These are phyloP conservation scores for Stichopus horrens DNA, from an alignment of 53 echinoderm and acorn worm genomes.

Conservation along the genomic window DNA sequence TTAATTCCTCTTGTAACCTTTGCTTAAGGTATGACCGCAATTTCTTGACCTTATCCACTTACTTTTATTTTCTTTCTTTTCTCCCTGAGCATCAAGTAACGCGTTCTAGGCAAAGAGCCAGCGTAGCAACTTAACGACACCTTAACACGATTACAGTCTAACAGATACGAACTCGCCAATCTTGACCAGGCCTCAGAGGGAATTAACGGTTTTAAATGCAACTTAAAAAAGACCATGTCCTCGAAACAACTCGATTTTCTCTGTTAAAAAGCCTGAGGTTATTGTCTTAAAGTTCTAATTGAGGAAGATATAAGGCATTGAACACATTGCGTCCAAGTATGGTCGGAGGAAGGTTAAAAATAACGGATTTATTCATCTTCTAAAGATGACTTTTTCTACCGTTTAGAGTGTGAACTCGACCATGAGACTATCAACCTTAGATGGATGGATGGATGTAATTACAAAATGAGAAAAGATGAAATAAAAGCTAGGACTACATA, in stretches of 20 bases:
- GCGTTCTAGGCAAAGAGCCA: neutral
- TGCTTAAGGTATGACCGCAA: neutral
- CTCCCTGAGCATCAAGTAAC: neutral
- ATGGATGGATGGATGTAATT: too few species aligned
- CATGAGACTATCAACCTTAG: too few species aligned
- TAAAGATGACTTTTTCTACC: too few species aligned
- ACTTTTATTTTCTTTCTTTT: neutral
- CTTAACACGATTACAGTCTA: constrained; percentile 22
- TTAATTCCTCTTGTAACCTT: neutral
- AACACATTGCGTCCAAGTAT: constrained; percentile 6
- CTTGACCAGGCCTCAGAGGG: constrained; percentile 38
- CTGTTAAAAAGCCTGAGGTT: constrained; percentile 20
- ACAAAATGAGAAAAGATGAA: too few species aligned
- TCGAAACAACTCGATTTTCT: constrained; percentile 41
- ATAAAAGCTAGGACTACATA: too few species aligned
- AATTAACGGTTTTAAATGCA: constrained; percentile 24
- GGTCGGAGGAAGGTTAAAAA: neutral
- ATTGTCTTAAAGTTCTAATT: constrained; percentile 19
- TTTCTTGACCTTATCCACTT: neutral
- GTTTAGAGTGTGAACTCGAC: too few species aligned
- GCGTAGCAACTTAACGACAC: constrained; percentile 10
- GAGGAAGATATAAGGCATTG: constrained; percentile 22
- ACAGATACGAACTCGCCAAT: constrained; percentile 1
- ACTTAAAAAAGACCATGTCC: constrained; percentile 18
- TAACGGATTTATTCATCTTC: too few species aligned